These are phyloP conservation scores for Danaus plexippus DNA, from an alignment of 1,140 invertebrate species.

Conservation along the genomic window DNA sequence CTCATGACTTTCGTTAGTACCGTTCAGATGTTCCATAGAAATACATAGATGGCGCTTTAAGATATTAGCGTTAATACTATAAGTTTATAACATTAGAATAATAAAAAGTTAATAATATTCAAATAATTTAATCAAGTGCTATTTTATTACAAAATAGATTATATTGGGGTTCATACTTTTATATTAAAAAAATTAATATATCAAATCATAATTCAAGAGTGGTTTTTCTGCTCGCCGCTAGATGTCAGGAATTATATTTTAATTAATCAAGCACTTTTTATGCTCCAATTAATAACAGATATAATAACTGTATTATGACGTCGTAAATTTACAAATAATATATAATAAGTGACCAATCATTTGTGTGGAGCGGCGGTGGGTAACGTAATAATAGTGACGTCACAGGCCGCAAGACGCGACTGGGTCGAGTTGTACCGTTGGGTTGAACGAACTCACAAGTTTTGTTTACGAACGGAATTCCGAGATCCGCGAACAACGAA, in stretches of 20 bases:
- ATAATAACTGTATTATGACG: too few species aligned
- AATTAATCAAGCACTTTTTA: too few species aligned
- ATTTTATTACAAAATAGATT: too few species aligned
- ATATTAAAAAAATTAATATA: not conserved
- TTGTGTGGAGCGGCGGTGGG: not conserved
- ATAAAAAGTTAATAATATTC: too few species aligned
- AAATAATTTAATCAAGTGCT: too few species aligned
- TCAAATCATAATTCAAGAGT: not conserved
- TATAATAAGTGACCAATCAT: too few species aligned
- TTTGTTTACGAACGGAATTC: constrained; percentile 50
- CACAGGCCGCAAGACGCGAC: constrained; percentile 40
- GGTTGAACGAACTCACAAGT: constrained; percentile 49
- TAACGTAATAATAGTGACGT: constrained; percentile 41
- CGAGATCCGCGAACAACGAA: too few species aligned
- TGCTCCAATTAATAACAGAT: too few species aligned
- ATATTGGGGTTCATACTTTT: too few species aligned
- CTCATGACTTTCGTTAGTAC: not conserved
- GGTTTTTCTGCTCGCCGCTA: constrained; percentile 16
- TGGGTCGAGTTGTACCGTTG: constrained; percentile 63
- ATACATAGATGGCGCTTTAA: constrained; percentile 8
- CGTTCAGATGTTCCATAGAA: not conserved
- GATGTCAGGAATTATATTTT: constrained; percentile 12
- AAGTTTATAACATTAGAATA: too few species aligned
- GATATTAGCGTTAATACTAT: too few species aligned
- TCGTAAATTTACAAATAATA: too few species aligned